Conservation (phyloP, 2,797 vertebrate genomes). For the Sebastes iracundus region DNA sequence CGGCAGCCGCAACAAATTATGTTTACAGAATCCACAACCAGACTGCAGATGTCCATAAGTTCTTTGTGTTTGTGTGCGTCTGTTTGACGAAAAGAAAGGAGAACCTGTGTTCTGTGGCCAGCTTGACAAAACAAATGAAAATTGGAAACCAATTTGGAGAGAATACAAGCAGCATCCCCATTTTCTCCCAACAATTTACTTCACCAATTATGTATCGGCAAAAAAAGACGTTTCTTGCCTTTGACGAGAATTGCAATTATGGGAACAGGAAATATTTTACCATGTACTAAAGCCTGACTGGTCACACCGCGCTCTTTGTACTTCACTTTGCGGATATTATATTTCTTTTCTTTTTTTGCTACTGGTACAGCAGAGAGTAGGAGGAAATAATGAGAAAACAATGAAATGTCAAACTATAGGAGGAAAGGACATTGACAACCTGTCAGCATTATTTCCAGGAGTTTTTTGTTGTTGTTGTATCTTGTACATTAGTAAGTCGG, state of each 20-base stretch:
- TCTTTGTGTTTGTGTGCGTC: slow-evolving; percentile 1
- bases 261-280: slow-evolving; percentile 31
- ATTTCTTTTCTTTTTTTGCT: not conserved
- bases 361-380: not conserved
- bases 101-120: slow-evolving; percentile 52
- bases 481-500: not conserved
- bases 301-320: slow-evolving; percentile 4
- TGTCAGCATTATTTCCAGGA: not conserved
- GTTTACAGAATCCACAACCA: slow-evolving; percentile 57
- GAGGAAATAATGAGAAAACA: slow-evolving; percentile 14
- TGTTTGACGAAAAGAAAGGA: slow-evolving; percentile 5
- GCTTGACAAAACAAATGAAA: slow-evolving; percentile 63
- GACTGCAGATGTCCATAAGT: slow-evolving; percentile 56
- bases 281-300: slow-evolving; percentile 8
- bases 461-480: not conserved
- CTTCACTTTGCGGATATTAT: slow-evolving; percentile 15
- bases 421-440: slow-evolving; percentile 15
- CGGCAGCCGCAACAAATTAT: slow-evolving; percentile 53
- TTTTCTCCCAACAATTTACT: slow-evolving; percentile 60
- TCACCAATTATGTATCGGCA: slow-evolving; percentile 55
- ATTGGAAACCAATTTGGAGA: slow-evolving; percentile 62
- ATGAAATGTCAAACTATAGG: slow-evolving; percentile 9
- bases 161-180: slow-evolving; percentile 48
- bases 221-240: slow-evolving; percentile 33
- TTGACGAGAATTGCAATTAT: slow-evolving; percentile 47